Conservation (phyloP, 2,113 vertebrate genomes). For the Tichodroma muraria region DNA sequence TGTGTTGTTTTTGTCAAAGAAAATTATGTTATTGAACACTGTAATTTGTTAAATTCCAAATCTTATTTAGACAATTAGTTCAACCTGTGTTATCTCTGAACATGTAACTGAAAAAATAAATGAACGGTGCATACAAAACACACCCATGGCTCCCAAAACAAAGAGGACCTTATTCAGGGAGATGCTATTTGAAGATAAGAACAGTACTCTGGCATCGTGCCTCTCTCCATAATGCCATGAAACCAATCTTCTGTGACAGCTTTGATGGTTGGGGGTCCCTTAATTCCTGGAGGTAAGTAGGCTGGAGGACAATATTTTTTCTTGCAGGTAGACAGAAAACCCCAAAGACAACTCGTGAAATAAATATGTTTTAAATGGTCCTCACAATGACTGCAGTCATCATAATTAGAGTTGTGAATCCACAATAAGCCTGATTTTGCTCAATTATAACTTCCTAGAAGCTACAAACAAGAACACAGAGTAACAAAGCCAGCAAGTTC, state of each 20-base stretch:
- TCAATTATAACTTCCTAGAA: neutral
- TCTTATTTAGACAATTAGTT: slow-evolving; percentile 42
- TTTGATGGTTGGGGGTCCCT: neutral
- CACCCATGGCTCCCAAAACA: neutral
- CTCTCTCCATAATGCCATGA: neutral
- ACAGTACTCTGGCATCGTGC: neutral
- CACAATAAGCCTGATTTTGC: neutral
- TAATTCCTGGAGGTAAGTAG: neutral
- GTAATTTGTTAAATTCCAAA: slow-evolving; percentile 33
- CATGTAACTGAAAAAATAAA: slow-evolving; percentile 16
- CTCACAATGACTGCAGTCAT: neutral
- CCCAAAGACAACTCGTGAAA: neutral
- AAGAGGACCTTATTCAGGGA: slow-evolving; percentile 8
- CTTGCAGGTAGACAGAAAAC: neutral
- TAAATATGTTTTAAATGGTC: neutral
- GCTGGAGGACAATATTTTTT: neutral
- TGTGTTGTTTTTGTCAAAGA: neutral
- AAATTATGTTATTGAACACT: slow-evolving; percentile 1
- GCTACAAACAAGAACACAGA: neutral
- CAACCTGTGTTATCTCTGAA: slow-evolving; percentile 18
- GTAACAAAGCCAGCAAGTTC: neutral
- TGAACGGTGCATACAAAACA: neutral
- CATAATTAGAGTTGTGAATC: neutral
- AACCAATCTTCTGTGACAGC: neutral
- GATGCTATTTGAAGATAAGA: slow-evolving; percentile 31